Conservation (phyloP, 1,140 invertebrate genomes). For the Brachionus asplanchnoidis region DNA sequence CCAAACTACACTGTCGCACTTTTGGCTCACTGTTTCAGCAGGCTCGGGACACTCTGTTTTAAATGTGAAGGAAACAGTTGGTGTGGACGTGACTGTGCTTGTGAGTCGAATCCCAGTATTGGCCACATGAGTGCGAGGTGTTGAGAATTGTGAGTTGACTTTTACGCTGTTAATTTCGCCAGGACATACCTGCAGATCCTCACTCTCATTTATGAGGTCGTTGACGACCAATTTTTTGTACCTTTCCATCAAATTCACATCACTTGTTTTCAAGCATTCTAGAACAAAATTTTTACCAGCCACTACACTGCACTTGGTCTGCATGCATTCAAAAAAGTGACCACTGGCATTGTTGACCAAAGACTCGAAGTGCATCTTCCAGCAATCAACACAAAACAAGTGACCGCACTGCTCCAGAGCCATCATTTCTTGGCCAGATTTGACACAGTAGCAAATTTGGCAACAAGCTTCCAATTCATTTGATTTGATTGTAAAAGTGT, state of each 20-base stretch:
- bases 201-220: constrained; percentile 32
- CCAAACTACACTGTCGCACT: constrained; percentile 28
- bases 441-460: neutral
- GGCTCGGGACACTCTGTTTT: neutral
- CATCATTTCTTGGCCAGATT: neutral
- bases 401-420: neutral
- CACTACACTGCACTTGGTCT: constrained; percentile 12
- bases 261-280: neutral
- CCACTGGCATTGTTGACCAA: neutral
- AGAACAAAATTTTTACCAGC: constrained; percentile 19
- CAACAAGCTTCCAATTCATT: neutral
- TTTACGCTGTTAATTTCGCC: neutral
- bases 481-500: neutral
- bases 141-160: neutral
- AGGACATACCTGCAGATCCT: constrained; percentile 38
- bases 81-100: neutral
- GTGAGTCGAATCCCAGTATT: neutral
- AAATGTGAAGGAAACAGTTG: constrained; percentile 4
- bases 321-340: constrained; percentile 36
- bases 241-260: neutral
- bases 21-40: neutral
- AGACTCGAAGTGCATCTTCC: constrained; percentile 21
- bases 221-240: constrained; percentile 17
- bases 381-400: constrained; percentile 9
- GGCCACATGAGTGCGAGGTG: neutral